Conservation (phyloP, 2,797 vertebrate genomes). For the Danio albolineatus region DNA sequence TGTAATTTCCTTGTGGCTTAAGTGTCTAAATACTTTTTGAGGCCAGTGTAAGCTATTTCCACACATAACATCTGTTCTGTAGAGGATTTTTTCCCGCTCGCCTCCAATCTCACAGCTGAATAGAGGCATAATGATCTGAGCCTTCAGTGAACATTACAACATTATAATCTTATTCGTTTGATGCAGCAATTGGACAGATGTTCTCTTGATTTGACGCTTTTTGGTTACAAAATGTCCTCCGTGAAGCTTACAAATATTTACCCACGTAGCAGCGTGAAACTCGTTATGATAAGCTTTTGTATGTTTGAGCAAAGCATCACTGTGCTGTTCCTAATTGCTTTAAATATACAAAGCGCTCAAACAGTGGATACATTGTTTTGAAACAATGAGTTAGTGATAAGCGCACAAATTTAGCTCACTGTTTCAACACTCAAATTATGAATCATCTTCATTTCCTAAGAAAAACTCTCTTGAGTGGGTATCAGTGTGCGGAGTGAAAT, state of each 20-base stretch:
- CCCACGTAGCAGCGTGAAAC: constrained; percentile 41
- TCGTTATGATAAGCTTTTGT: constrained; percentile 49
- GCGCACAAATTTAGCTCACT: constrained; percentile 5
- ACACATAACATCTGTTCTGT: constrained; percentile 73
- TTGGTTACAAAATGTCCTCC: constrained; percentile 40
- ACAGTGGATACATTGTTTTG: constrained; percentile 32
- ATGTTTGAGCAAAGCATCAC: constrained; percentile 46
- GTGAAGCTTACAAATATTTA: constrained; percentile 50
- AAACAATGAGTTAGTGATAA: constrained; percentile 40
- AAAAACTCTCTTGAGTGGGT: constrained; percentile 27
- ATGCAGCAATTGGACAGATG: constrained; percentile 80
- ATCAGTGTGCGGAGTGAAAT: not conserved
- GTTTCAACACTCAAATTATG: constrained; percentile 25
- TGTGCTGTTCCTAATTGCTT: constrained; percentile 47
- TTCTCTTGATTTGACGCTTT: constrained; percentile 74
- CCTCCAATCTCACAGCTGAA: constrained; percentile 76
- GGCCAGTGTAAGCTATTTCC: constrained; percentile 40
- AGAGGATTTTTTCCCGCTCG: constrained; percentile 65
- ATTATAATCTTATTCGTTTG: constrained; percentile 78
- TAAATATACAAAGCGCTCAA: constrained; percentile 28
- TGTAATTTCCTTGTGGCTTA: not conserved
- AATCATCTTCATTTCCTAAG: not conserved
- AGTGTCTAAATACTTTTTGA: constrained; percentile 20
- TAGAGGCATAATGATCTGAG: constrained; percentile 81
- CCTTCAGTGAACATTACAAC: constrained; percentile 79